Percentiles rank a stretch among this genome's conserved stretches.
Conservation (phyloP, 2,797 vertebrate genomes). For the Ptychadena robeensis region DNA sequence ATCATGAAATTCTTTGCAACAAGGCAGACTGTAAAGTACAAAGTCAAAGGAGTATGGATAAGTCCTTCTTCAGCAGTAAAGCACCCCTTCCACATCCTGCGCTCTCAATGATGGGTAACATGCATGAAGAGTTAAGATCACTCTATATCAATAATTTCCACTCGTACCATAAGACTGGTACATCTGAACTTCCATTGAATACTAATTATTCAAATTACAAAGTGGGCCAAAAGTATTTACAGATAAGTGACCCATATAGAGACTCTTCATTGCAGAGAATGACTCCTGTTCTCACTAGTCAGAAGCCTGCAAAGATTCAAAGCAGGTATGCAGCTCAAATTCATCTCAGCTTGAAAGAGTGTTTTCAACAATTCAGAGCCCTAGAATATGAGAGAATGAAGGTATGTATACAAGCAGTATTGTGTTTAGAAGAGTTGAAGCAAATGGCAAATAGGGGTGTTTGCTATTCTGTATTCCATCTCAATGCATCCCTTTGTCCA, state of each 20-base stretch:
- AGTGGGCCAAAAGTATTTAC: conserved; percentile 74
- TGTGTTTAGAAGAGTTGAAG: neutral
- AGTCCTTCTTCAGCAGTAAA: conserved; percentile 54
- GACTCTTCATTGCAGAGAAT: conserved; percentile 73
- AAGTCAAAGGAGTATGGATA: conserved; percentile 71
- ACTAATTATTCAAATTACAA: conserved; percentile 73
- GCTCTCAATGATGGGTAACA: conserved; percentile 75
- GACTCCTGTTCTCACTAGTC: conserved; percentile 70
- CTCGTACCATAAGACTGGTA: conserved; percentile 65
- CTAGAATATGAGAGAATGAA: conserved; percentile 90
- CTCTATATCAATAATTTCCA: conserved; percentile 70
- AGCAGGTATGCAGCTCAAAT: conserved; percentile 78
- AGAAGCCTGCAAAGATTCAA: conserved; percentile 74
- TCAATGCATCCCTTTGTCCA: no score
- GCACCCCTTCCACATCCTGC: conserved; percentile 70
- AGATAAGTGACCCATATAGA: conserved; percentile 71
- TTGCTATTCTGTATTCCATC: no score
- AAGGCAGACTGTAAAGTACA: conserved; percentile 71
- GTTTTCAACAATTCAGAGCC: conserved; percentile 85
- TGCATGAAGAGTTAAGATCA: conserved; percentile 70
- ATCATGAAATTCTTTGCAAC: conserved; percentile 74
- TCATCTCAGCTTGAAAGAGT: conserved; percentile 83
- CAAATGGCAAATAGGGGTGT: no score
- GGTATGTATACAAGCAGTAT: conserved; percentile 72
- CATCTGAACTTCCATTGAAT: conserved; percentile 69